Conservation (phyloP, 2,888 invertebrate genomes). For the Bibio marci region DNA sequence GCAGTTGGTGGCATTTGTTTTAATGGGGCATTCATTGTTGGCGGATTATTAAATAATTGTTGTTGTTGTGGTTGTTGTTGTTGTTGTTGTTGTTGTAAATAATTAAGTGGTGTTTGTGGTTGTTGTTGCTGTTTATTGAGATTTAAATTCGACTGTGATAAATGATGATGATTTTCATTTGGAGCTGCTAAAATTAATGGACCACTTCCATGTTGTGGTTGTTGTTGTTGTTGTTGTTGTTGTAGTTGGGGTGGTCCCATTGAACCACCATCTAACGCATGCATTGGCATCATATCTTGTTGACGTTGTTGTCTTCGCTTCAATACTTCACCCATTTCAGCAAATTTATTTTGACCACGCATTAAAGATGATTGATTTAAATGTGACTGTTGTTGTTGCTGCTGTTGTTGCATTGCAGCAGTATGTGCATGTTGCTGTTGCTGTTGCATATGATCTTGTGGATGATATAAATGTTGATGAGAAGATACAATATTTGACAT, state of each 20-base stretch:
- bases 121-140: constrained; percentile 15
- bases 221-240: constrained; percentile 18
- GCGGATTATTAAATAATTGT: constrained; percentile 8
- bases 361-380: constrained; percentile 11
- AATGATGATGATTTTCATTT: constrained; percentile 11
- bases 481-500: too few species aligned
- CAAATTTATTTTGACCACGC: constrained; percentile 44
- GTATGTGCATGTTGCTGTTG: constrained; percentile 16
- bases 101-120: constrained; percentile 11
- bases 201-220: too few species aligned
- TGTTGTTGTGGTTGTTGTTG: constrained; percentile 14
- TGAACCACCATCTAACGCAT: constrained; percentile 13
- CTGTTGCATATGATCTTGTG: constrained; percentile 18
- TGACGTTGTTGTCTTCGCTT: constrained; percentile 38
- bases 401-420: constrained; percentile 3
- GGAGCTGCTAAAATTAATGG: constrained; percentile 1
- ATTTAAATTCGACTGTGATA: constrained; percentile 3
- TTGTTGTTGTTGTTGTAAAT: constrained; percentile 9
- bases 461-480: constrained; percentile 2
- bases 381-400: constrained; percentile 16
- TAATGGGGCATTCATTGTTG: constrained; percentile 30
- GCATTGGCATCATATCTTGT: constrained; percentile 18
- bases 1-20: constrained; percentile 37
- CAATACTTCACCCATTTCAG: constrained; percentile 71
- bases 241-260: constrained; percentile 10